Conservation (phyloP, 2,797 vertebrate genomes). For the Falco peregrinus region DNA sequence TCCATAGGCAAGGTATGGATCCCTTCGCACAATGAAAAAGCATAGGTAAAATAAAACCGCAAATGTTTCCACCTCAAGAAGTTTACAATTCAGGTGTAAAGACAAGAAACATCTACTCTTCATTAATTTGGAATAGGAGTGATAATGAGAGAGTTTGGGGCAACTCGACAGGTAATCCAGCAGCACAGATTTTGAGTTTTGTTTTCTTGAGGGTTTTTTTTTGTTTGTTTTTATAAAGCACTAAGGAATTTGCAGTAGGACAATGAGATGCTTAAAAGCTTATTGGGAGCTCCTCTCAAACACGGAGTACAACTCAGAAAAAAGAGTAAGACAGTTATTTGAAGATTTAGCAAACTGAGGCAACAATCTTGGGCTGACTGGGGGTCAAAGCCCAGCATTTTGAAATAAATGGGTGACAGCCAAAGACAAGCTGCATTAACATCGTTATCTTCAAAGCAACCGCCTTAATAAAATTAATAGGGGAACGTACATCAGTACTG, state of each 20-base stretch:
- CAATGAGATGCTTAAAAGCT: not conserved
- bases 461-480: not conserved
- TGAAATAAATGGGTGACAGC: not conserved
- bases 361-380: not conserved
- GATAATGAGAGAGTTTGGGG: not conserved
- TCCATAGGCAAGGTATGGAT: not conserved
- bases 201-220: not conserved
- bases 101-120: not conserved
- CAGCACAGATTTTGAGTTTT: not conserved
- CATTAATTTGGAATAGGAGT: not conserved
- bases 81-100: not conserved
- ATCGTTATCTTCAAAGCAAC: not conserved
- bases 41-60: not conserved
- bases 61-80: not conserved
- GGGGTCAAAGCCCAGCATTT: not conserved
- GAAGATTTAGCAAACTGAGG: not conserved
- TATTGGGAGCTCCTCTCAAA: not conserved
- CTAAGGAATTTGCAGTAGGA: not conserved
- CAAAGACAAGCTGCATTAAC: not conserved
- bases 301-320: rapidly evolving
- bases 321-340: not conserved
- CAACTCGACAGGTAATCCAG: not conserved
- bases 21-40: not conserved
- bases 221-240: not conserved
- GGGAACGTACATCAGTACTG: not conserved